Base-by-base conservation (phyloP, 1,140 invertebrate species). In the Thrips palmi region DNA sequence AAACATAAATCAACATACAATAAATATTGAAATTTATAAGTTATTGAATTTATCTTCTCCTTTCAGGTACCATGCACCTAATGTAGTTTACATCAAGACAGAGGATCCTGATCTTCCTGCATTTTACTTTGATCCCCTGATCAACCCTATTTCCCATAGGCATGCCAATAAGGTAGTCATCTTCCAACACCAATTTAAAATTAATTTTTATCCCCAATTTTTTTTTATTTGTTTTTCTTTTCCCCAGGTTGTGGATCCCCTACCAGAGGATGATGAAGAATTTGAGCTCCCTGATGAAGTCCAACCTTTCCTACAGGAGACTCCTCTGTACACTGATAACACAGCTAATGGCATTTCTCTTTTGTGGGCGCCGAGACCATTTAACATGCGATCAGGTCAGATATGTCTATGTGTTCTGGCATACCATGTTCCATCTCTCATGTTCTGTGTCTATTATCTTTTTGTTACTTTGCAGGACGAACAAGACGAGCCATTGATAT, bases 61-160 rank as follows among this genome's bases (percentile, higher is more conserved):
- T 59, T 62, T 32, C 45, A 93, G 88, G 87, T 99, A 99, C 62
- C 96, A 98, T 57, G 83, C 88, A 4, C 93, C 94, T 28, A 97
- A 96, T 63, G 92, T 98, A 12, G 91, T 98, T 1, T 99, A 91
- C 53, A 98, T 99, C 48, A 98, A 98, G 69, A 98, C 94, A 2
- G 96, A 99, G 66, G 96, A 99, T 74, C 93, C 94, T n/a, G 96
- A 99, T 64, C 66, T 99, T 37, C 96, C 96, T 15, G 96, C 94
- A 0, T 99, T 98, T 59, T 98, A 99, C 58, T 99, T 97, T 65
- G 96, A 99, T 70, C 96, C 96, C 0, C 63, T 99, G 4, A 98
- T 99, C 43, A 98, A 98, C 64, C 93, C 96, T 3, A 98, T 98
- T 48, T 92, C 93, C 7, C 89, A 97, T 59, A 68, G 91, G 48